Base-by-base conservation (phyloP, 2,888 invertebrate genomes). In the Agrypnus murinus region DNA sequence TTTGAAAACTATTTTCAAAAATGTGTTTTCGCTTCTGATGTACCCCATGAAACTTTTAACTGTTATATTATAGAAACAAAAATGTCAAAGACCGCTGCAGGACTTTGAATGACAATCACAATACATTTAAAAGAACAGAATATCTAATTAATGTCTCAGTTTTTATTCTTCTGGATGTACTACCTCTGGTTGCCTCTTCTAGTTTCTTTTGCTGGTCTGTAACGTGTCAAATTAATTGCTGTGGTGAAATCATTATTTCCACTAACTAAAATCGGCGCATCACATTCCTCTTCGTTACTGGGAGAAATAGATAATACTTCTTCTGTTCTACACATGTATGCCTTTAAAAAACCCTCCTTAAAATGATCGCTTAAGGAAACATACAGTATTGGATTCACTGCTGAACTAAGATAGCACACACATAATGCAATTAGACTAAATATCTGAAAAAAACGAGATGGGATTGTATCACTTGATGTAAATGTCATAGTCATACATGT, bases 351-450 rank as follows among this genome's bases (percentile, higher is more conserved):
- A 84, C 96, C 96, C 87, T 96, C 97, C 86, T 96, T 97, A 87
- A 97, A 97, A 83, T 97, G 97, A 83, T 97, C 97, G 78, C 95
- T 95, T 10, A 97, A 88, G 83, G 97, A 97, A 7, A 96, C 96
- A 86, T 97, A 97, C 53, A 96, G 88, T 73, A 95, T 94, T 2
- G 96, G 96, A 86, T 97, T 97, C 91, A 97, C 93, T 9, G 96
- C 96, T 10, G 96, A 96, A 85, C 97, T 97, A 71, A 95, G 95
- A 86, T 92, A 92, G 73, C 93, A 92, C 79, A 97, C 89, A 83
- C 95, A 95, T 15, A 95, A 94, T n/a, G 94, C 94, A 34, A 96
- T 89, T 17, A 97, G 87, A 82, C 95, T 95, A 7, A 94, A 91
- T 14, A 93, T 93, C 62, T 96, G 89, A 62, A 92, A 92, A 80